A percentile compares a stretch with the other conserved stretches of the same genome.
Evolutionary conservation across 2,888 invertebrate species (phyloP).

Genomic region (Scrobipalpa costella): DNA sequence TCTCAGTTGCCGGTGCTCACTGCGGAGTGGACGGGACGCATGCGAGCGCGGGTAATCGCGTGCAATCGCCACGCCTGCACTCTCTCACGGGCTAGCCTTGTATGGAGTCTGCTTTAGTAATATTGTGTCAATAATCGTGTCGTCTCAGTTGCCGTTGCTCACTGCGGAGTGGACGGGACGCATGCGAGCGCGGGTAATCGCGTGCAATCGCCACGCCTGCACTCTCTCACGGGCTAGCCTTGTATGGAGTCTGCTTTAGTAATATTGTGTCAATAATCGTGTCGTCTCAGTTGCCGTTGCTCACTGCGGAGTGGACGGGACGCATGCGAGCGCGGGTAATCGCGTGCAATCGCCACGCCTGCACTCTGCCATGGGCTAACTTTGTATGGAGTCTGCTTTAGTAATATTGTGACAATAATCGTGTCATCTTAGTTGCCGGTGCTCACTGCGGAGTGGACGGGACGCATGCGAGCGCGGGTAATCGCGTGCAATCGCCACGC

Average conservation of each 20-base stretch:
- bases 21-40: constrained; percentile 34
- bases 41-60: constrained; percentile 40
- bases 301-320: constrained; percentile 32
- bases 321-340: constrained; percentile 37
- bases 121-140: constrained; percentile 41
- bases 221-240: constrained; percentile 29
- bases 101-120: constrained; percentile 21
- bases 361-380: constrained; percentile 32
- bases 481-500: constrained; percentile 44
- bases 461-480: constrained; percentile 36
- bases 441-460: constrained; percentile 31
- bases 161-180: constrained; percentile 33
- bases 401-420: constrained; percentile 31
- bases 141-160: constrained; percentile 47
- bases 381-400: constrained; percentile 24
- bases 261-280: constrained; percentile 37
- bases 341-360: constrained; percentile 44
- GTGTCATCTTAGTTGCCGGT: constrained; percentile 53
- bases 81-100: constrained; percentile 26
- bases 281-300: constrained; percentile 50
- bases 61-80: constrained; percentile 42
- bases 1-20: constrained; percentile 45
- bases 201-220: constrained; percentile 43
- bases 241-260: constrained; percentile 24
- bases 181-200: constrained; percentile 39